Evolutionary conservation across 2,797 vertebrate species (phyloP), one percentile per base, ranked within the genome.

Genomic region (Acrossocheilus fasciatus): DNA sequence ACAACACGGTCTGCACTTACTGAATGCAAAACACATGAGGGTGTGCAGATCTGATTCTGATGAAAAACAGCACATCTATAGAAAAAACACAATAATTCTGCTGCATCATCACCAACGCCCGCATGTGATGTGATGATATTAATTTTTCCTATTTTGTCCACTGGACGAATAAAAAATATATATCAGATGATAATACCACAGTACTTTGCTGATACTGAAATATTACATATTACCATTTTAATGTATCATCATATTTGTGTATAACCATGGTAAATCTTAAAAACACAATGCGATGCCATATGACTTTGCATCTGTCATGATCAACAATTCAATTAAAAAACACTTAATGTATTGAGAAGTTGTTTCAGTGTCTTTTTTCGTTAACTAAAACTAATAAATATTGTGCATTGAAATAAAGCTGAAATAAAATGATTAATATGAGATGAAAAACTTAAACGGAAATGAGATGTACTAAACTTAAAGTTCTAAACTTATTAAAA

Each of bases 11-110:
- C 14, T 7, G 64, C 30, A 5, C 30, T 66, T n/a, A 43, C 10
- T 43, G 68, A 43, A 41, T 20, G 20, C 68, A 70, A 70, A 70
- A 70, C 68, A n/a, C 68, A 70, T 70, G 68, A 70, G 10, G 68
- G 39, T 41, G 68, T 43, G 68, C 18, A 70, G 39, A 70, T 43
- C 20, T 23, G 18, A 70, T 41, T 70, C 20, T 68, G 30, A 66
- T 34, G 2, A 36, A 30, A 68, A 68, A 68, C 64, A 36, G 64
- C 14, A 41, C 68, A 41, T 70, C 36, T 41, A 68, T 17, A 68
- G 64, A 70, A 70, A 70, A 41, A 1, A 23, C 9, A 43, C 68
- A 41, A 12, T 70, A 3, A 43, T n/a, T 23, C 39, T 70, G 18
- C 36, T 11, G 39, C 1, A 43, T 70, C 69, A 70, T 23, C 39